A percentile compares a stretch with the other conserved stretches of the same genome.
phyloP scores from a whole-genome alignment of 2,888 invertebrate species.

The Pecten maximus region DNA sequence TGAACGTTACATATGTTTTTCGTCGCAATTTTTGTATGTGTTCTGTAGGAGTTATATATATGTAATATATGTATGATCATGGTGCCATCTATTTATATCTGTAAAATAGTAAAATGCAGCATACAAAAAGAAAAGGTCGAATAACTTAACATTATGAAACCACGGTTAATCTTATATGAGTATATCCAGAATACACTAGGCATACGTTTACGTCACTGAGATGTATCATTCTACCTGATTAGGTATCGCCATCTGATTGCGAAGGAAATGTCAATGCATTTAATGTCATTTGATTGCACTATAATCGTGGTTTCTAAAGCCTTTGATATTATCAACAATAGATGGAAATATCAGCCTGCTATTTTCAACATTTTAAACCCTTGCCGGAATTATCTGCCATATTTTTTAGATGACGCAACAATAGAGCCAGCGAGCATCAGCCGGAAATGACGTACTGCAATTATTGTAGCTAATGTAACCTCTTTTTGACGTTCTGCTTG shows the following conservation, averaged over 20 bases:
- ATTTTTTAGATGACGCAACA: neutral
- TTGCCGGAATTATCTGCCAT: neutral
- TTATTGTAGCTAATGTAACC: neutral
- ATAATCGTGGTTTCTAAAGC: neutral
- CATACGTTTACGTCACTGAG: neutral
- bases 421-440: neutral
- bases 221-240: neutral
- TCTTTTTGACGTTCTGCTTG: neutral
- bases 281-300: neutral
- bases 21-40: too few species aligned
- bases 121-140: neutral
- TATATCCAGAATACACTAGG: neutral
- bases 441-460: neutral
- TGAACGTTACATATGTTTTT: too few species aligned
- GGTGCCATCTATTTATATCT: neutral
- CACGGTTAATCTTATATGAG: neutral
- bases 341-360: neutral
- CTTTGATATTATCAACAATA: constrained; percentile 14
- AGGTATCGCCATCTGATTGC: neutral
- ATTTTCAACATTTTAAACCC: neutral
- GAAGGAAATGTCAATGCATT: neutral
- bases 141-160: neutral
- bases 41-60: too few species aligned
- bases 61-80: neutral
- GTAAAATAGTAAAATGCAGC: neutral